Conservation (phyloP, 2,113 vertebrate genomes). For the Cnemophilus loriae region DNA sequence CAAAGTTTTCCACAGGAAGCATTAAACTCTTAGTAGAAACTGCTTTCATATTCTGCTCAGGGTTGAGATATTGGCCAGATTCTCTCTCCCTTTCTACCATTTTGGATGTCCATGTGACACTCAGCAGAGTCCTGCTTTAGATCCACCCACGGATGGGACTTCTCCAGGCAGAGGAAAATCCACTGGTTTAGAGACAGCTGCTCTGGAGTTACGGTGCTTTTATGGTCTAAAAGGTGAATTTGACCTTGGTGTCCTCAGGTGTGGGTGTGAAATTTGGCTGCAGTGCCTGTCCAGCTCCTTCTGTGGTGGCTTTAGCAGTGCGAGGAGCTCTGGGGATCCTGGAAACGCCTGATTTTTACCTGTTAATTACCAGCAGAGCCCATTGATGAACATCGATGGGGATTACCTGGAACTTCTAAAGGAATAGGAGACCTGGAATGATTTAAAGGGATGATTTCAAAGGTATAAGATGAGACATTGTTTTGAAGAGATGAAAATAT, state of each 20-base stretch:
- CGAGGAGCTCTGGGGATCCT: not conserved
- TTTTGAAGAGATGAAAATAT: not conserved
- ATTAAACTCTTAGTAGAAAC: not conserved
- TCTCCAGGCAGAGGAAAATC: not conserved
- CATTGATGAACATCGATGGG: not conserved
- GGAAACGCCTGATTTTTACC: not conserved
- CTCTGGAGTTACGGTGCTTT: accelerated
- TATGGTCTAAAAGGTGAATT: not conserved
- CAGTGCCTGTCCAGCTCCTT: not conserved
- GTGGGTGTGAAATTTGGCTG: not conserved
- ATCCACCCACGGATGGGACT: not conserved
- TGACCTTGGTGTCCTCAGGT: not conserved
- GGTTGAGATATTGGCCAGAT: not conserved
- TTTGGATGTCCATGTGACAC: not conserved
- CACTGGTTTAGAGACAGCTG: not conserved
- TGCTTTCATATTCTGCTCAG: not conserved
- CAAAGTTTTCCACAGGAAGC: not conserved
- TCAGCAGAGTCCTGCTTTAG: not conserved
- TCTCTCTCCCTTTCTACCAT: not conserved
- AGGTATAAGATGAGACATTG: not conserved
- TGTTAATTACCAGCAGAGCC: not conserved
- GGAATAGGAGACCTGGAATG: not conserved
- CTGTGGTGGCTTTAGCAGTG: not conserved
- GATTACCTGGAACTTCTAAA: not conserved
- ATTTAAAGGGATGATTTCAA: not conserved